Evolutionary conservation across 2,113 vertebrate species (phyloP).

Genomic region (Pseudorasbora parva): DNA sequence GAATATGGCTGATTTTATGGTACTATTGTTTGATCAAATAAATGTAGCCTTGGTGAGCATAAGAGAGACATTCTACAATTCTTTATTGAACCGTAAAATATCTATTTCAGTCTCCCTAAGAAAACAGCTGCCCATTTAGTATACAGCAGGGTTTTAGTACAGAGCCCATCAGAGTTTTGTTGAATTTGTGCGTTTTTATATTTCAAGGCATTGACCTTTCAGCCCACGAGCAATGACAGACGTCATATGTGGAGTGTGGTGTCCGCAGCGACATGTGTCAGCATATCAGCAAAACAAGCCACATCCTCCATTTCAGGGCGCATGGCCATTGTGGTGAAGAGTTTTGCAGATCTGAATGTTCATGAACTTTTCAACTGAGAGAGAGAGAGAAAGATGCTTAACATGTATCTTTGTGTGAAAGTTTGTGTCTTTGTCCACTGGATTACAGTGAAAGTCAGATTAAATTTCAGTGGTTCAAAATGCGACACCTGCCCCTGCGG

Average conservation of each 20-base stretch:
- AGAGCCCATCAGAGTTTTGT: background rate
- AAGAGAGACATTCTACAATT: no score
- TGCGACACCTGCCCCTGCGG: slow-evolving; percentile 56
- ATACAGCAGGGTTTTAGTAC: background rate
- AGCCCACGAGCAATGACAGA: background rate
- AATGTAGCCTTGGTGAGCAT: no score
- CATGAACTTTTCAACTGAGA: slow-evolving; percentile 25
- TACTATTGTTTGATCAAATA: no score
- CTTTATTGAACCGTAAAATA: no score
- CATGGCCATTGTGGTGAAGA: background rate
- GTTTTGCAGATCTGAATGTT: slow-evolving; percentile 25
- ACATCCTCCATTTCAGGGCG: slow-evolving; percentile 25
- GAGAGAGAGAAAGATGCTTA: background rate
- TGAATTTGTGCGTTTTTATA: background rate
- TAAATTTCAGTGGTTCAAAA: slow-evolving; percentile 58
- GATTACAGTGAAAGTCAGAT: slow-evolving; percentile 60
- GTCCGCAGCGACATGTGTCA: slow-evolving; percentile 6
- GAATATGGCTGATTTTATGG: background rate
- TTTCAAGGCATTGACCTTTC: background rate
- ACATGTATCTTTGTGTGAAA: slow-evolving; percentile 2
- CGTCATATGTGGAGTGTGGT: background rate
- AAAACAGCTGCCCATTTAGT: background rate
- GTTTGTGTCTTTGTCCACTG: background rate
- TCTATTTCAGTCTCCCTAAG: background rate
- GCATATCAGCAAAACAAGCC: slow-evolving; percentile 19